These are phyloP conservation scores for Doryteuthis pealeii DNA, from an alignment of 1,140 invertebrate genomes.

Conservation along the genomic window DNA sequence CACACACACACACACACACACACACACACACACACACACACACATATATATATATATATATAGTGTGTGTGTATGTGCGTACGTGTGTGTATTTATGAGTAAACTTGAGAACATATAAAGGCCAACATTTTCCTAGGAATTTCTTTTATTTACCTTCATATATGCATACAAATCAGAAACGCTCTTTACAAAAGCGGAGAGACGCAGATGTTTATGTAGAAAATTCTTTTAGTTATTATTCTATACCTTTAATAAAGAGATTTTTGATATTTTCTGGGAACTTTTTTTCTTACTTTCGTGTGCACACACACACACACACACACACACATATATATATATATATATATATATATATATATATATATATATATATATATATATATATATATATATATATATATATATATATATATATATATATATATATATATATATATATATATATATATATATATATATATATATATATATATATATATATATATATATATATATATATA, in stretches of 20 bases:
- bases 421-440: not conserved
- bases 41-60: not conserved
- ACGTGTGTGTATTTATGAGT: not conserved
- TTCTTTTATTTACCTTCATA: not conserved
- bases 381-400: not conserved
- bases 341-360: slow-evolving; percentile 1
- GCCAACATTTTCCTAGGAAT: too few species aligned
- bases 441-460: slow-evolving; percentile 4
- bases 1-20: too few species aligned
- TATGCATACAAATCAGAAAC: not conserved
- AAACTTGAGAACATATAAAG: not conserved
- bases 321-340: not conserved
- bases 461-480: not conserved
- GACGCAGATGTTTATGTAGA: too few species aligned
- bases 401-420: slow-evolving; percentile 2
- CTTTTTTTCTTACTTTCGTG: too few species aligned
- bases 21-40: too few species aligned
- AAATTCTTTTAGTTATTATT: too few species aligned
- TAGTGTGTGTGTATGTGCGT: not conserved
- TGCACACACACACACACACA: not conserved
- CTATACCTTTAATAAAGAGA: too few species aligned
- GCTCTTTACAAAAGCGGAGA: too few species aligned
- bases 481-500: slow-evolving; percentile 5
- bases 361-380: not conserved
- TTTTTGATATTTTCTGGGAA: too few species aligned